Evolutionary conservation across 2,113 vertebrate species (phyloP), one percentile per base, ranked within the genome.

Genomic region (Amia ocellicauda): DNA sequence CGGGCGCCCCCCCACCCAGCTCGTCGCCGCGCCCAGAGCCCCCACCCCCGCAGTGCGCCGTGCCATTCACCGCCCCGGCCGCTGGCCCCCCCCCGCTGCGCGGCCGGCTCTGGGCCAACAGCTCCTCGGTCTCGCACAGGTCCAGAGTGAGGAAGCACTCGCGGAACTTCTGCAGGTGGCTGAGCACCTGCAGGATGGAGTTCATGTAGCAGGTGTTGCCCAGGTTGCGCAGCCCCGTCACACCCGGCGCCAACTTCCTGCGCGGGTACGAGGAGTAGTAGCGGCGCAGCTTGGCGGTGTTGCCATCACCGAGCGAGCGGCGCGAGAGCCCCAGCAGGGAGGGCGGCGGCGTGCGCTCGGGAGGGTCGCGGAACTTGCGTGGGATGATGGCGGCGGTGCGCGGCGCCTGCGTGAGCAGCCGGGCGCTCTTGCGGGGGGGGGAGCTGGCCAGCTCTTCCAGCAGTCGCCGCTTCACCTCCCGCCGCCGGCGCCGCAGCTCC

Each of bases 131-230:
- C 85, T 98, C 91, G 70, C 92, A 95, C 58, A 95, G 91, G 80
- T 99, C 94, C 68, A 98, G 91, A 16, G 93, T 95, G 79, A 98
- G 84, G 81, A 99, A 99, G 86, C 97, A 99, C 79, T 99, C 96
- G 66, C 97, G 87, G 85, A 99, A 99, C 87, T 98, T 98, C 82
- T 93, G 97, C 83, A 99, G 86, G 89, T 99, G 97, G 75, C 97
- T 99, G 29, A 99, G 91, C 85, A 99, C 97, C 84, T 99, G 95
- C 69, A 99, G 89, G 80, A 99, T 97, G 55, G 97, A 99, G 86
- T 98, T 99, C 97, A 98, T 99, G 66, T 99, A 98, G 71, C 97
- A 99, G 0, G 97, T 99, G 84, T 99, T 98, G 59, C 96, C 97
- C 78, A 99, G 85, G 84, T 98, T 99, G 58, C 96, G 91, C 52